These are phyloP conservation scores for Pogonognathellus flavescens DNA, from an alignment of 1,140 invertebrate genomes.

Conservation along the genomic window DNA sequence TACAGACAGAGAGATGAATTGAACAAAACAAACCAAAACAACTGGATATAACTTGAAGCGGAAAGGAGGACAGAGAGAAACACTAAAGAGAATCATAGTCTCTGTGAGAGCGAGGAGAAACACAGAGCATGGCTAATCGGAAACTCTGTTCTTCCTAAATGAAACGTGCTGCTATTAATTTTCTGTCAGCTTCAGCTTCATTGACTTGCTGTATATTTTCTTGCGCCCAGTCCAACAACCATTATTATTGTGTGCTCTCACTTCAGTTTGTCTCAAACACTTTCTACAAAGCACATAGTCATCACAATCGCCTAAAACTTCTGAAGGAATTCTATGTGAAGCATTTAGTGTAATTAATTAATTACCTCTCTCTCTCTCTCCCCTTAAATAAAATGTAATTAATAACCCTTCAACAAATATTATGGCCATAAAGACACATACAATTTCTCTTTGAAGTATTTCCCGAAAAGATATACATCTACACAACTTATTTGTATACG, in stretches of 20 bases:
- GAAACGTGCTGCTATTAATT: conserved; percentile 53
- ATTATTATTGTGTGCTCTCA: not conserved
- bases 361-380: not conserved
- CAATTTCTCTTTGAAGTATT: not conserved
- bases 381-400: not conserved
- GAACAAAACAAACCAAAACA: conserved; percentile 48
- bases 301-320: not conserved
- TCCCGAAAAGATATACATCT: no score
- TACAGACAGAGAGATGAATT: conserved; percentile 18
- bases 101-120: conserved; percentile 26
- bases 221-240: not conserved
- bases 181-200: conserved; percentile 52
- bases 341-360: conserved; percentile 45
- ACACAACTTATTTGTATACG: no score
- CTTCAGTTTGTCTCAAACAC: not conserved
- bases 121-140: conserved; percentile 51
- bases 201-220: not conserved
- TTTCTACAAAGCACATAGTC: not conserved
- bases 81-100: conserved; percentile 23
- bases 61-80: conserved; percentile 35
- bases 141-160: conserved; percentile 50
- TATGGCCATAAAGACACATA: not conserved
- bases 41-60: conserved; percentile 42
- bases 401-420: not conserved
- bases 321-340: conserved; percentile 32